Evolutionary conservation across 2,888 invertebrate genomes (phyloP).

Genomic region (Cyaniris semiargus): DNA sequence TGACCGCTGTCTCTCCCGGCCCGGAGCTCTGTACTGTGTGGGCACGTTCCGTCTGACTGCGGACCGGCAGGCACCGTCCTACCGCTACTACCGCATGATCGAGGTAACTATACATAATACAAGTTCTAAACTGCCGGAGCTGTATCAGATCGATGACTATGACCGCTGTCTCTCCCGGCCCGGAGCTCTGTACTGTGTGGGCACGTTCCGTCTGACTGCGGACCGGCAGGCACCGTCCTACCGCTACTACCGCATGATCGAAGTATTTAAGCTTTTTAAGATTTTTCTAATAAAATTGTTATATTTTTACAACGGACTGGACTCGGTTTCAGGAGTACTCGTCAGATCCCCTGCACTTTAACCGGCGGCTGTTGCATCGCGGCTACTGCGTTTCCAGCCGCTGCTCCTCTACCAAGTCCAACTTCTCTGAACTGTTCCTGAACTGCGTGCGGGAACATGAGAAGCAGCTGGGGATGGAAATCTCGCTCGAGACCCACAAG

Average conservation of each 20-base stretch:
- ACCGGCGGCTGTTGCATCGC: constrained; percentile 56
- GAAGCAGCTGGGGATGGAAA: constrained; percentile 42
- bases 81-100: too few relatives aligned
- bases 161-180: constrained; percentile 18
- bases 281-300: too few relatives aligned
- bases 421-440: constrained; percentile 56
- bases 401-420: constrained; percentile 47
- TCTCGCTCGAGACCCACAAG: constrained; percentile 46
- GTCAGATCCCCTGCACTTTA: constrained; percentile 52
- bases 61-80: constrained; percentile 41
- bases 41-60: neutral
- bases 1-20: constrained; percentile 47
- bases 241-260: too few relatives aligned
- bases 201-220: too few relatives aligned
- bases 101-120: constrained; percentile 26
- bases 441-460: constrained; percentile 41
- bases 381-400: constrained; percentile 63
- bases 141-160: constrained; percentile 65
- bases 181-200: too few relatives aligned
- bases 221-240: too few relatives aligned
- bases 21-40: constrained; percentile 43
- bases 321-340: constrained; percentile 54
- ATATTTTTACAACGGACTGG: too few relatives aligned
- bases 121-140: constrained; percentile 50
- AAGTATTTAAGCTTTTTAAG: constrained; percentile 24